These are phyloP conservation scores for Drosophila eugracilis DNA, from an alignment of 1,140 invertebrate species.

Conservation along the genomic window DNA sequence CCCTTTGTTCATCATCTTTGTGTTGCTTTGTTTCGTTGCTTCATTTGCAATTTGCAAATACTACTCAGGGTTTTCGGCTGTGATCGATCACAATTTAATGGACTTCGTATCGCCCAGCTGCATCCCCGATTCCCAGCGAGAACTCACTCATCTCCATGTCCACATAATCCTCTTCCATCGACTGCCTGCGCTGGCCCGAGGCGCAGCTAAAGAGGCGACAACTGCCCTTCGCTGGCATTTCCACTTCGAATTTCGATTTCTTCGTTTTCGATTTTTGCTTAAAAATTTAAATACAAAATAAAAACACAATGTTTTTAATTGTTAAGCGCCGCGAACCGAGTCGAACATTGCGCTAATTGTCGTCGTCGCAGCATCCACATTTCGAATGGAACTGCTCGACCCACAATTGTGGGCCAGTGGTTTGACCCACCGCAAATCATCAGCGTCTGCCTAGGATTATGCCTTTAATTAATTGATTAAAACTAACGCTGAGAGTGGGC, in stretches of 20 bases:
- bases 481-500: conserved; percentile 41
- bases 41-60: conserved; percentile 55
- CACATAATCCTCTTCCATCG: conserved; percentile 54
- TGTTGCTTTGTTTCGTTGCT: conserved; percentile 15
- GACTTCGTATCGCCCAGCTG: conserved; percentile 43
- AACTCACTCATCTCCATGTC: conserved; percentile 79
- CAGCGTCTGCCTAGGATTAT: conserved; percentile 47
- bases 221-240: conserved; percentile 46
- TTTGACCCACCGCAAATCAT: conserved; percentile 11
- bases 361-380: conserved; percentile 74
- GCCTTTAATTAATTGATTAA: conserved; percentile 80
- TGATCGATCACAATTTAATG: conserved; percentile 81
- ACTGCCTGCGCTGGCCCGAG: conserved; percentile 17
- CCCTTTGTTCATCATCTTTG: conserved; percentile 66
- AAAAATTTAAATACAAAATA: neutral
- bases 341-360: conserved; percentile 61
- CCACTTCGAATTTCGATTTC: conserved; percentile 14
- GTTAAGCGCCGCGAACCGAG: conserved; percentile 19
- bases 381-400: conserved; percentile 58
- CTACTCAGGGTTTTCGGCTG: conserved; percentile 33
- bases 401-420: conserved; percentile 17
- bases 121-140: conserved; percentile 3
- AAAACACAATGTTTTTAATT: conserved; percentile 50
- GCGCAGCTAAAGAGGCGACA: conserved; percentile 65
- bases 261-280: conserved; percentile 12